Conservation (phyloP, 2,113 vertebrate genomes). For the Zosterops borbonicus region DNA sequence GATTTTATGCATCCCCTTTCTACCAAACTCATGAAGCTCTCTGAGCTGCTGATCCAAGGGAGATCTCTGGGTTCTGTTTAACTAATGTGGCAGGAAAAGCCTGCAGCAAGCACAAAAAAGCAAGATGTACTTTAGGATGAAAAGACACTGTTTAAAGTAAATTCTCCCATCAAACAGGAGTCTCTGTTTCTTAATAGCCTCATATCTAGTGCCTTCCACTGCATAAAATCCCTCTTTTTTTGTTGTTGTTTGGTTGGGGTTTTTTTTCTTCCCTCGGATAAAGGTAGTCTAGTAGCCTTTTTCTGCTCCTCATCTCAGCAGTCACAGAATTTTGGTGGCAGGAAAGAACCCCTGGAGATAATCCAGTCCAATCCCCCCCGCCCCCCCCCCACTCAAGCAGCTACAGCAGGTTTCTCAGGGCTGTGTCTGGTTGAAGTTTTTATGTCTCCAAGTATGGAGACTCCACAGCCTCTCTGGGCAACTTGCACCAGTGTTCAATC, state of each 20-base stretch:
- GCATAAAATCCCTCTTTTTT: not conserved
- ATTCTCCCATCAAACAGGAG: not conserved
- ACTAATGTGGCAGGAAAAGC: not conserved
- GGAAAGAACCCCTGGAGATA: not conserved
- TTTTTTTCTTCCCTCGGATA: not conserved
- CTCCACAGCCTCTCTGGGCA: not conserved
- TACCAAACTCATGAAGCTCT: not conserved
- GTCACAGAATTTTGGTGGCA: not conserved
- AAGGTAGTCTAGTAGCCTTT: not conserved
- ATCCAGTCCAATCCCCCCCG: rapidly evolving
- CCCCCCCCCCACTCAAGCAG: not conserved
- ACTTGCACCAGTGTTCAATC: not conserved
- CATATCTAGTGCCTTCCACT: not conserved
- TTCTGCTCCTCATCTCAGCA: not conserved
- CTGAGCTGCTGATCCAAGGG: not conserved
- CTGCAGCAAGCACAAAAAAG: not conserved
- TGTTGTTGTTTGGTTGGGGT: not conserved
- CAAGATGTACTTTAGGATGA: not conserved
- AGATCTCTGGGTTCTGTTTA: not conserved
- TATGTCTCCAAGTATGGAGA: not conserved
- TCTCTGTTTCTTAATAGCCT: not conserved
- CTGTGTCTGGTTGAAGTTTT: not conserved
- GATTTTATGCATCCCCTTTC: not conserved
- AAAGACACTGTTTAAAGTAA: not conserved
- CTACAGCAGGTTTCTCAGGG: not conserved